phyloP scores from a whole-genome alignment of 2,888 invertebrate species.

The Sycophila texana region DNA sequence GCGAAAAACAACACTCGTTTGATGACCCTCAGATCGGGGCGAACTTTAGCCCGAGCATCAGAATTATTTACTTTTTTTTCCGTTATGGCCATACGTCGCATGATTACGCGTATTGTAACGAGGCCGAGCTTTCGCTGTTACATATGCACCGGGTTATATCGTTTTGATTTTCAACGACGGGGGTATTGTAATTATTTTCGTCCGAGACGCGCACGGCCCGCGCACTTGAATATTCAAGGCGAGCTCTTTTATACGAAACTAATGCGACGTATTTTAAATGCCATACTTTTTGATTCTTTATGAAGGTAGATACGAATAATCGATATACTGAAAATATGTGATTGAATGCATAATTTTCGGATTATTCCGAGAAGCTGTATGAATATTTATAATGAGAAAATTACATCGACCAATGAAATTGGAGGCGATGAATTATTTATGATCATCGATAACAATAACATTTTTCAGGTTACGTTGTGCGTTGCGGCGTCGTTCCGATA shows the following conservation, averaged over 20 bases:
- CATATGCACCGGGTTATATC: conserved; percentile 58
- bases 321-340: conserved; percentile 29
- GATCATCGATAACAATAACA: no score
- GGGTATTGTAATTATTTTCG: conserved; percentile 30
- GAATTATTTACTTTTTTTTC: conserved; percentile 31
- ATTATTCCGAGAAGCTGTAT: not conserved
- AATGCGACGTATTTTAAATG: conserved; percentile 34
- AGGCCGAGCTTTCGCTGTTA: conserved; percentile 32
- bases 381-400: conserved; percentile 24
- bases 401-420: conserved; percentile 13
- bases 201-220: not conserved
- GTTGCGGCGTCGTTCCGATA: no score
- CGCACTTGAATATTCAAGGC: conserved; percentile 44
- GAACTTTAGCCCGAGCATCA: conserved; percentile 50
- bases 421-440: conserved; percentile 21
- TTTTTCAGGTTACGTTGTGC: no score
- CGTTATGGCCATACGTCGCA: conserved; percentile 63
- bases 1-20: conserved; percentile 25
- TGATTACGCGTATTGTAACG: conserved; percentile 65
- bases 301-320: conserved; percentile 35
- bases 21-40: conserved; percentile 30
- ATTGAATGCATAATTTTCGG: conserved; percentile 32
- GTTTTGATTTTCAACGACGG: conserved; percentile 39
- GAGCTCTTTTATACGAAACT: conserved; percentile 5
- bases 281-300: conserved; percentile 35